A percentile compares a stretch with the other conserved stretches of the same genome.
phyloP scores from a whole-genome alignment of 2,888 invertebrate species.

The Desoria tigrina region DNA sequence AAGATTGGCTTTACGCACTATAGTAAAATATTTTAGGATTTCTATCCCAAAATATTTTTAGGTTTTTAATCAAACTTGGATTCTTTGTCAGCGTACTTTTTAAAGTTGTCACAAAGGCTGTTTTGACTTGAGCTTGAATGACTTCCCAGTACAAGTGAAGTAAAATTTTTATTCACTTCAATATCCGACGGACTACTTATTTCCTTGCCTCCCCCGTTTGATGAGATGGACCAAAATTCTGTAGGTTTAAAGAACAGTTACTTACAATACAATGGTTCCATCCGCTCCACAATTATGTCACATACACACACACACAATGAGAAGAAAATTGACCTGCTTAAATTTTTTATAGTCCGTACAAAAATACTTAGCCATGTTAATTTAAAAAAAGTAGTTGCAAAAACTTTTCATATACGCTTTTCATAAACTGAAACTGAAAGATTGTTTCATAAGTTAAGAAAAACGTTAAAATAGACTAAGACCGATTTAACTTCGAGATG shows the following conservation, averaged over 20 bases:
- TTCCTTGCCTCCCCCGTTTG: slow-evolving; percentile 50
- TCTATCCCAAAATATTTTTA: neutral
- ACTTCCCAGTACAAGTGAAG: slow-evolving; percentile 51
- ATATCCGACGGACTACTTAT: slow-evolving; percentile 51
- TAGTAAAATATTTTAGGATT: neutral
- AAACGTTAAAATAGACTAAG: no score
- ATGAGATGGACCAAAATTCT: slow-evolving; percentile 53
- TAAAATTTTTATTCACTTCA: slow-evolving; percentile 50
- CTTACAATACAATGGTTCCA: neutral
- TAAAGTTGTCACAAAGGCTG: slow-evolving; percentile 48
- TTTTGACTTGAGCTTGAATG: slow-evolving; percentile 53
- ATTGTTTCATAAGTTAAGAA: no score
- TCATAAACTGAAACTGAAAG: no score
- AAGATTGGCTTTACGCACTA: no score
- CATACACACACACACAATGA: no score
- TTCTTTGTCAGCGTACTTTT: slow-evolving; percentile 42
- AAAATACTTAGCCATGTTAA: no score
- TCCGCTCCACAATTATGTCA: neutral
- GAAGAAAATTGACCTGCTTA: no score
- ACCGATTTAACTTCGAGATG: no score
- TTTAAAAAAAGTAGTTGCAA: no score
- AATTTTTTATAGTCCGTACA: no score
- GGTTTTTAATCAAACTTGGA: neutral
- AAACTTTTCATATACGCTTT: no score
- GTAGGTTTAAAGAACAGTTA: slow-evolving; percentile 14